These are phyloP conservation scores for Thereuonema tuberculata DNA, from an alignment of 1,140 invertebrate species.

Conservation along the genomic window DNA sequence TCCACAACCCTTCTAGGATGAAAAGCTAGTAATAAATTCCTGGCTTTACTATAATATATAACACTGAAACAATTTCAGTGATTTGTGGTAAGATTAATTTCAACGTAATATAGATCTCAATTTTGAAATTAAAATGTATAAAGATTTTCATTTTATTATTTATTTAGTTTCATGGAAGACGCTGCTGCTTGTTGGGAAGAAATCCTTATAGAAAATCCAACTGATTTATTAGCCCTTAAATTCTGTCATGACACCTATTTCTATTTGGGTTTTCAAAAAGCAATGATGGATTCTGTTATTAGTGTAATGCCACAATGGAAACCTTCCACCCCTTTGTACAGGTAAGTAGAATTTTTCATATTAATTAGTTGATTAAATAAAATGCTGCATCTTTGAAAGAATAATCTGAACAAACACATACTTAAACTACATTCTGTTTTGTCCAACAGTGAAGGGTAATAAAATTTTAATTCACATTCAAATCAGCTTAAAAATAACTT, in stretches of 20 bases:
- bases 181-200: slow-evolving; percentile 37
- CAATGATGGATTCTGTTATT: slow-evolving; percentile 38
- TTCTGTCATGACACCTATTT: slow-evolving; percentile 43
- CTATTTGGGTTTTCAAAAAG: slow-evolving; percentile 34
- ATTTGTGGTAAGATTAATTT: no score
- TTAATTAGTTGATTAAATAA: no score
- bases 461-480: no score
- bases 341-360: no score
- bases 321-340: slow-evolving; percentile 31
- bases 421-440: no score
- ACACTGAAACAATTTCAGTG: not conserved
- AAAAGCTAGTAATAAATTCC: no score
- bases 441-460: no score
- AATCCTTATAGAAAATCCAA: slow-evolving; percentile 36
- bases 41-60: no score
- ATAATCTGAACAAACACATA: no score
- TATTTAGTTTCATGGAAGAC: slow-evolving; percentile 25
- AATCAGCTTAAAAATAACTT: no score
- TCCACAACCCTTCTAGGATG: no score
- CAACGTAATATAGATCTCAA: no score
- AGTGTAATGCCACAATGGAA: slow-evolving; percentile 37
- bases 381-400: not conserved
- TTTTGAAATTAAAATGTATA: not conserved
- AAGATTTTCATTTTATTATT: slow-evolving; percentile 14
- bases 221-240: slow-evolving; percentile 41